Base-by-base conservation (phyloP, 2,113 vertebrate genomes). In the Pangasianodon gigas region DNA sequence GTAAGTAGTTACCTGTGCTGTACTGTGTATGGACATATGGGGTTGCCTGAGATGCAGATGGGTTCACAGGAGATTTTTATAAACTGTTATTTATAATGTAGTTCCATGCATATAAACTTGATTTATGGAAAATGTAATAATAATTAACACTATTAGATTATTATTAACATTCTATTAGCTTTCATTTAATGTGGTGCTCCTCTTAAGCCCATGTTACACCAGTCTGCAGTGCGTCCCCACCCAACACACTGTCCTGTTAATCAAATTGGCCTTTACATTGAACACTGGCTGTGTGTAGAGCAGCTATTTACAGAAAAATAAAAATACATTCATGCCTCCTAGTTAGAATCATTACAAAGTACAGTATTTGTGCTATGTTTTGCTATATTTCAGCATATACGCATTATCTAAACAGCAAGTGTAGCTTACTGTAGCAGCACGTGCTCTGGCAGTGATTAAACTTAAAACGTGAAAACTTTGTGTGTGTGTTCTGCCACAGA, bases 1-100 rank as follows among this genome's bases (percentile, higher is more conserved):
- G 95, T 96, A 91, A 93, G 90, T 84, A 93, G 90, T 84, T 24
- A 41, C 54, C 21, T 44, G 56, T 60, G 37, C 29, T 82, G 16
- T 82, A 32, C 7, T 54, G 29, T 82, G 19, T 19, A 4, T 32
- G 29, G 51, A 82, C 16, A 51, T 80, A 46, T 51, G 19, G 10
- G 5, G 41, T 75, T 48, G 75, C 10, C 1, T 26, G 75, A 48
- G 19, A 48, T 48, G 5, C 74, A 77, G 44, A 46, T 37, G 21
- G 71, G 32, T 37, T 41, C 14, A 37, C 13, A 18, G 67, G 14
- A 71, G 32, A 37, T 7, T 74, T 41, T 74, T 41, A 32, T 3
- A 9, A 65, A 65, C 24, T 26, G 24, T 65, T 65, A 65, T 29
- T 71, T 71, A 37, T 16, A 32, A 37, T 32, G 13, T 41, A 32